Percentiles rank a stretch among this genome's conserved stretches.
Evolutionary conservation across 2,113 vertebrate genomes (phyloP).

Genomic region (Spizaetus ornatus): DNA sequence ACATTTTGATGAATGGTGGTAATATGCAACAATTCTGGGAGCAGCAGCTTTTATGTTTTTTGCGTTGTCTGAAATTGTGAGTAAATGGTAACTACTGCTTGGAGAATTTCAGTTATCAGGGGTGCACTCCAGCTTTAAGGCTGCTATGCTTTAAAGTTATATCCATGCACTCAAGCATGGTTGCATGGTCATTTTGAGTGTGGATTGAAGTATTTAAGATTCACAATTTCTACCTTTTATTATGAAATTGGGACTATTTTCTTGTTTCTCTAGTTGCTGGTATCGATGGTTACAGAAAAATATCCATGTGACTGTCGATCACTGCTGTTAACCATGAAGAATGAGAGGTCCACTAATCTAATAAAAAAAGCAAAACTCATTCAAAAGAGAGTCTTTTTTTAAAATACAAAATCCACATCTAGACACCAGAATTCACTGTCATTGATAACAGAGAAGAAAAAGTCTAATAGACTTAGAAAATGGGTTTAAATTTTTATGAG

Average conservation of each 20-base stretch:
- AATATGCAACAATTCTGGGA: conserved; percentile 11
- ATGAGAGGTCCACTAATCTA: neutral
- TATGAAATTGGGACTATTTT: neutral
- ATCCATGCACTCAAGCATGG: neutral
- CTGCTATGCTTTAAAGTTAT: neutral
- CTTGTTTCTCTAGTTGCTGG: neutral
- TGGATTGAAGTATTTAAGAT: neutral
- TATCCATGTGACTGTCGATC: neutral
- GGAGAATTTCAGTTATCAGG: neutral
- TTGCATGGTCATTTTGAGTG: neutral
- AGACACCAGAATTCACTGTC: neutral
- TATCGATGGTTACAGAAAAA: neutral
- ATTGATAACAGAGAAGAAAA: neutral
- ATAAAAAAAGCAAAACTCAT: neutral
- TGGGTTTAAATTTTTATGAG: conserved; percentile 6
- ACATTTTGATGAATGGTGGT: neutral
- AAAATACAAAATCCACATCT: neutral
- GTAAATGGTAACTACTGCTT: neutral
- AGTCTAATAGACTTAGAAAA: conserved; percentile 15
- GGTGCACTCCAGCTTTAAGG: neutral
- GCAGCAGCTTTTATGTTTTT: neutral
- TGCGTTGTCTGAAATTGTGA: neutral
- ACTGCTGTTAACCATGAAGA: neutral
- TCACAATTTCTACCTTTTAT: neutral
- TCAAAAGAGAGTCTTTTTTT: neutral